These are phyloP conservation scores for Podotricha telesiphe DNA, from an alignment of 2,888 invertebrate species.

Conservation along the genomic window DNA sequence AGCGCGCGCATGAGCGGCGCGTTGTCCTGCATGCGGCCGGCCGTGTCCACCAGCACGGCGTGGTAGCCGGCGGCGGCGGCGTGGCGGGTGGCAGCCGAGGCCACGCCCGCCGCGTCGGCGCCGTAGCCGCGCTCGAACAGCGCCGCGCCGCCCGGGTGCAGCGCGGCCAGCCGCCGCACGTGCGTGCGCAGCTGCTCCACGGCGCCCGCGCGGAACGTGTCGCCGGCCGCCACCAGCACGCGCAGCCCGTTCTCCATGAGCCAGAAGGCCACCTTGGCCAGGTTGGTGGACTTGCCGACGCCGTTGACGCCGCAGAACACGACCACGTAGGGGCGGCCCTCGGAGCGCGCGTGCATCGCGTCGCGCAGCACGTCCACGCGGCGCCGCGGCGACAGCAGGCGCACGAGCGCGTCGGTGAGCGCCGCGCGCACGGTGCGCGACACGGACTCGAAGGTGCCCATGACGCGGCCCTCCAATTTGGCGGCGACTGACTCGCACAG, in stretches of 20 bases:
- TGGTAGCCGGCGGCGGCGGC: conserved; percentile 93
- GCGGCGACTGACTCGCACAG: conserved; percentile 96
- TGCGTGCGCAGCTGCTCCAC: conserved; percentile 99
- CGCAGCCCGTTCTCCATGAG: conserved; percentile 97
- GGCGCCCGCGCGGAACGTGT: conserved; percentile 99
- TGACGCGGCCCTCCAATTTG: conserved; percentile 93
- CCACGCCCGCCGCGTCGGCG: conserved; percentile 97
- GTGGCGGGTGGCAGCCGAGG: conserved; percentile 97
- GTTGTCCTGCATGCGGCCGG: conserved; percentile 99
- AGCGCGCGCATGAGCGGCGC: conserved; percentile 99
- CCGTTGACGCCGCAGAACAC: conserved; percentile 99
- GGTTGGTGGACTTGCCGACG: conserved; percentile 99
- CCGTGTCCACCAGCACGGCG: conserved; percentile 98
- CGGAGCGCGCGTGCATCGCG: conserved; percentile 93
- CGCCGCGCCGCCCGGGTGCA: conserved; percentile 88
- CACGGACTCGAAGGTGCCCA: conserved; percentile 98
- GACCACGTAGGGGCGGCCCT: conserved; percentile 95
- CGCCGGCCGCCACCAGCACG: conserved; percentile 99
- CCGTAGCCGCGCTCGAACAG: conserved; percentile 13
- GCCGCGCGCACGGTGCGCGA: conserved; percentile 93
- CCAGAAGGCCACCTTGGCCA: conserved; percentile 99
- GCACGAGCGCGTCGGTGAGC: conserved; percentile 94
- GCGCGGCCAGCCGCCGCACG: conserved; percentile 94
- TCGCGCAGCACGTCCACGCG: conserved; percentile 98
- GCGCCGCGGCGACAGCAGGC: conserved; percentile 96